A percentile compares a stretch with the other conserved stretches of the same genome.
Evolutionary conservation across 2,113 vertebrate genomes (phyloP).

Genomic region (Protobothrops flavoviridis): DNA sequence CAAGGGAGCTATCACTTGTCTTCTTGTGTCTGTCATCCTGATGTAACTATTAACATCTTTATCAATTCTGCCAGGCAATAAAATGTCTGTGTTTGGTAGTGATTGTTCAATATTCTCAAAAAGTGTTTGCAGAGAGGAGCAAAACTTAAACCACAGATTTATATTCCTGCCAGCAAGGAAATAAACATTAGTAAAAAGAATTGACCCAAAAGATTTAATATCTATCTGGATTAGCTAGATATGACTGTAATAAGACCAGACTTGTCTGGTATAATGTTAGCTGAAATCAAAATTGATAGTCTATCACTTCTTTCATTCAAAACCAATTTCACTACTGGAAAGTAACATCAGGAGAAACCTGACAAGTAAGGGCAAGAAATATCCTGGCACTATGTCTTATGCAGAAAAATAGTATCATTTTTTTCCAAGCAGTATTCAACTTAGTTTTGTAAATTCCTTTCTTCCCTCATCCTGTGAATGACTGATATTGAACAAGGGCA

Average conservation of each 20-base stretch:
- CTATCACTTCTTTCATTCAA: neutral
- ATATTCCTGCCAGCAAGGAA: neutral
- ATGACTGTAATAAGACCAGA: neutral
- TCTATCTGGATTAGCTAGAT: neutral
- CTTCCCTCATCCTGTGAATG: neutral
- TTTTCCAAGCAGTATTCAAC: neutral
- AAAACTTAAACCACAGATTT: neutral
- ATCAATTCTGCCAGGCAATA: neutral
- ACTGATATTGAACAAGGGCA: neutral
- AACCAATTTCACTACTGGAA: neutral
- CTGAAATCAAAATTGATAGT: neutral
- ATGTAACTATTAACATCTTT: neutral
- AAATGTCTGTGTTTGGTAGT: neutral
- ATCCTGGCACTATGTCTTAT: neutral
- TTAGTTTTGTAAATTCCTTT: neutral
- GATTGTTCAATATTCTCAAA: neutral
- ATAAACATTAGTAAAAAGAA: neutral
- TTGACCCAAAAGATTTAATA: neutral
- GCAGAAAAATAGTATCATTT: neutral
- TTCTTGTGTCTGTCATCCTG: neutral
- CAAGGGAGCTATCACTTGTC: neutral
- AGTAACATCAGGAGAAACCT: neutral
- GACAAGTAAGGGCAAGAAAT: neutral
- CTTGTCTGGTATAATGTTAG: neutral
- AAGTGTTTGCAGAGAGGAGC: neutral